Base-by-base conservation (phyloP, 1,140 invertebrate species). In the Adoxophyes honmai region DNA sequence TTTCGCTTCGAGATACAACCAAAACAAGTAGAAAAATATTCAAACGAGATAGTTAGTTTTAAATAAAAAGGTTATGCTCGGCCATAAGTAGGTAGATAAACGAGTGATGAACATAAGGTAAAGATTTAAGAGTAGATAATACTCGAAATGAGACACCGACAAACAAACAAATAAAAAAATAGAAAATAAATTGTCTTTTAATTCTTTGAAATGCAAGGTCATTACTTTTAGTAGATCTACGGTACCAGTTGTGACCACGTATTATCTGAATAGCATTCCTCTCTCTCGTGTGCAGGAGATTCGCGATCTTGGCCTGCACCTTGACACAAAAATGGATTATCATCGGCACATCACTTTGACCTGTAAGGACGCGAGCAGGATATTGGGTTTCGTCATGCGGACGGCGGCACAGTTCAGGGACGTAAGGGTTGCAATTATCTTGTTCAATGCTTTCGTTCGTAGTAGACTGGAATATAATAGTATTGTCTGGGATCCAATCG, bases 331-430 rank as follows among this genome's bases (percentile, higher is more conserved):
- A 52, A 33, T 60, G 8, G 34, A 60, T 42, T 60, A 52, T 21
- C 52, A 55, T 34, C 37, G 2, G 1, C 59, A 60, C 33, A 33
- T 60, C 1, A 52, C 7, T 7, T 51, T 0, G 7, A 38, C 39
- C 0, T 60, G 54, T 10, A 60, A 52, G 13, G 8, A 13, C 9
- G 52, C 58, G 10, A 44, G 39, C 34, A 60, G 52, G 48, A 38
- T 36, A 2, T 48, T 60, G n/a, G 59, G 54, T 18, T 60, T 55
- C 38, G 33, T 60, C 11, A 60, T 60, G 34, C 35, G 59, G 4
- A 56, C 36, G 4, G 35, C 42, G 6, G 21, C 34, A 4, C 52
- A 60, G 1, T 60, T 60, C 34, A 16, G 33, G 7, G 16, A 52
- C 5, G 1, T 35, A 18, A 16, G 13, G 14, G 59, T 60, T 4